These are phyloP conservation scores for Forbesichthys papilliferus DNA, from an alignment of 2,113 vertebrate genomes.

Conservation along the genomic window DNA sequence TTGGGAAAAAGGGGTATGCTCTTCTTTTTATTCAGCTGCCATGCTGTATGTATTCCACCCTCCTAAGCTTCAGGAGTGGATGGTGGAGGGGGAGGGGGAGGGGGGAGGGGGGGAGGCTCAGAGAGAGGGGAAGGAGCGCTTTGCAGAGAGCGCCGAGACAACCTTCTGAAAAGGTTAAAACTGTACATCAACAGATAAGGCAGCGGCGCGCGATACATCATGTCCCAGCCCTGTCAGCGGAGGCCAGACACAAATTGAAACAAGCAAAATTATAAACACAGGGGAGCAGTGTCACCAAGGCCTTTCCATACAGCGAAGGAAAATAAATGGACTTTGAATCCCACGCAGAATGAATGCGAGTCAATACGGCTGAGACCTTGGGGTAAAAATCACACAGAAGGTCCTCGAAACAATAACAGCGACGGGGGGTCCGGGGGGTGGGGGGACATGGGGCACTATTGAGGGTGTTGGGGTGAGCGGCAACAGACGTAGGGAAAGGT, in stretches of 20 bases:
- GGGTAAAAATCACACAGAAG: conserved; percentile 50
- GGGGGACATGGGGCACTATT: background rate
- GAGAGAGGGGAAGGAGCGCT: background rate
- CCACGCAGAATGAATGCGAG: conserved; percentile 68
- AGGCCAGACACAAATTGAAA: conserved; percentile 74
- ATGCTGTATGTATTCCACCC: conserved; percentile 45
- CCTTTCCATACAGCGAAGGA: conserved; percentile 65
- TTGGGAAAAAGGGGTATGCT: conserved; percentile 64
- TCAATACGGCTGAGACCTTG: conserved; percentile 55
- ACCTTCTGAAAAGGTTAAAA: conserved; percentile 76
- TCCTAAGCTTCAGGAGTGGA: conserved; percentile 25
- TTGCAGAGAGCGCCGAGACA: conserved; percentile 46
- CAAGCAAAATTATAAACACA: conserved; percentile 77
- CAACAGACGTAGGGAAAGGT: conserved; percentile 31
- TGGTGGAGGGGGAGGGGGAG: conserved; percentile 25
- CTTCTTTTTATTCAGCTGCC: conserved; percentile 58
- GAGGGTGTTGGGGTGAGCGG: no score
- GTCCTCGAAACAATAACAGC: conserved; percentile 55
- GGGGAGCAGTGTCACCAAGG: conserved; percentile 70
- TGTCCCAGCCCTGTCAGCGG: conserved; percentile 64
- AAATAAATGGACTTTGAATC: conserved; percentile 73
- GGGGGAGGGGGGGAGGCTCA: background rate
- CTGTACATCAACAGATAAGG: conserved; percentile 78
- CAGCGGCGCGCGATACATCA: conserved; percentile 68
- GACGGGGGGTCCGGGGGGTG: background rate